Conservation (phyloP, 2,797 vertebrate genomes). For the Crax fasciolata region DNA sequence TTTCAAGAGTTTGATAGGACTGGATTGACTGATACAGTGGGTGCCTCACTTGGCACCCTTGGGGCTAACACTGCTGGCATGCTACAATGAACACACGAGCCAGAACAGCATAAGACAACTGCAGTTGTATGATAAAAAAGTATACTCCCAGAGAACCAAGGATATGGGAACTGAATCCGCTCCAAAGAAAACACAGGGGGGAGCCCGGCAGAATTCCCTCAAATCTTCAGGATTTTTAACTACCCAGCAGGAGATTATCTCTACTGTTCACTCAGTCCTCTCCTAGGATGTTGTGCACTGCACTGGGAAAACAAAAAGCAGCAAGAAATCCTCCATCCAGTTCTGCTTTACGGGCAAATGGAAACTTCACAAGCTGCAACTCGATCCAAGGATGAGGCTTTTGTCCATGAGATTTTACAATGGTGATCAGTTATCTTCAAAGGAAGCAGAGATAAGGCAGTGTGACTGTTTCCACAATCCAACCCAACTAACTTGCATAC, state of each 20-base stretch:
- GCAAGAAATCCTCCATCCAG: not conserved
- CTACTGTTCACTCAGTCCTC: not conserved
- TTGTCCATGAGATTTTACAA: not conserved
- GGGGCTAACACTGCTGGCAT: not conserved
- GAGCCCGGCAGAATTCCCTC: not conserved
- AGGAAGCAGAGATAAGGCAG: not conserved
- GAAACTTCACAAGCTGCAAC: not conserved
- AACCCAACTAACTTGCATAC: not conserved
- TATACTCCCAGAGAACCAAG: not conserved
- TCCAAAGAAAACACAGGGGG: not conserved
- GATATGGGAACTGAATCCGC: not conserved
- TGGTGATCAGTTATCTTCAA: not conserved
- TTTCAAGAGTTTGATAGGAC: not conserved
- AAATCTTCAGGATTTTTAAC: not conserved
- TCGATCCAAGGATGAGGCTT: not conserved
- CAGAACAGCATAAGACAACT: not conserved
- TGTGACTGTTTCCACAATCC: not conserved
- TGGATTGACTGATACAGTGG: not conserved
- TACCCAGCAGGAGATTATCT: not conserved
- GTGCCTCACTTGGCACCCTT: not conserved
- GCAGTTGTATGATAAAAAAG: not conserved
- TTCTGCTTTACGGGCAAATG: not conserved
- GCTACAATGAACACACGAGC: not conserved
- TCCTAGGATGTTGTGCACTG: not conserved
- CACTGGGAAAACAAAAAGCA: not conserved